Base-by-base conservation (phyloP, 1,140 invertebrate genomes). In the Trachelipus rathkii region DNA sequence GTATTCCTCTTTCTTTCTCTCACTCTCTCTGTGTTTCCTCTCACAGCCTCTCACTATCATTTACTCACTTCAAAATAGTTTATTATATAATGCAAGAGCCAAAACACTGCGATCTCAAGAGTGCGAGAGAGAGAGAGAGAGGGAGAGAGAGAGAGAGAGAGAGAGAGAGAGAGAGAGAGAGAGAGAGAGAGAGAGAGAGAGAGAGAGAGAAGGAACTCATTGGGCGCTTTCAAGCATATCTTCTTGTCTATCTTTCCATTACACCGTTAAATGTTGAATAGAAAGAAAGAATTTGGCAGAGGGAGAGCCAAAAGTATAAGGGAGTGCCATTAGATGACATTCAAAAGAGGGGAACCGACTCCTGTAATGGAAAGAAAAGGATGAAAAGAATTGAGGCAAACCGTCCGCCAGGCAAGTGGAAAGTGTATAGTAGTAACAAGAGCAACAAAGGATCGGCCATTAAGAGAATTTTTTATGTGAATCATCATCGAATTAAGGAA, bases 401-500 rank as follows among this genome's bases (percentile, higher is more conserved):
- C 50, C 19, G 50, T 19, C 11, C 19, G 50, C 50, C 11, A 60
- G 11, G 50, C 11, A 19, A 60, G 11, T 19, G 50, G 50, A 60
- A 13, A 19, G 50, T 33, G 33, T 33, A 33, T 33, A 33, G 33
- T 33, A 33, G 33, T 33, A 60, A 60, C 11, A 13, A 13, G 11
- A 15, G 50, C 74, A 78, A 78, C 77, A 78, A 78, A 78, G 77
- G 77, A 72, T 78, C 73, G 44, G 68, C 73, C 74, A 78, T 78
- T 76, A 78, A 74, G 53, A 70, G 75, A 69, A 76, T 78, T 78
- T 78, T 78, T 78, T 73, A 78, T 78, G 75, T 73, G 71, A 75
- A 75, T 78, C 77, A 78, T 78, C 77, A 75, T 78, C 74, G 75
- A 78, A 78, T 78, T 78, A 78, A 70, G 74, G 72, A 44, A 60